Base-by-base conservation (phyloP, 2,113 vertebrate species). In the Ictalurus punctatus region DNA sequence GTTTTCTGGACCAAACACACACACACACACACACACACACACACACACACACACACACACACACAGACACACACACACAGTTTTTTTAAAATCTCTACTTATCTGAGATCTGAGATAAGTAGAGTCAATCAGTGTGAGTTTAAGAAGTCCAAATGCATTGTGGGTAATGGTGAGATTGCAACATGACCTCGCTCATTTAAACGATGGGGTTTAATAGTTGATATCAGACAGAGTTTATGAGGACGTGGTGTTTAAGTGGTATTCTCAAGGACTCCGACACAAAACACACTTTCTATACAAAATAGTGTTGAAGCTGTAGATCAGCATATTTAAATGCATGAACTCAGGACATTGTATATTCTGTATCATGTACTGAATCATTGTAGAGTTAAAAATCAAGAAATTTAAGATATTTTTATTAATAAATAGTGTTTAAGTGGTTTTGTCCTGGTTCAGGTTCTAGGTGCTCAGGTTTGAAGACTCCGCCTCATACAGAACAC, bases 391-490 rank as follows among this genome's bases (percentile, higher is more conserved):
- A 65, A 65, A 65, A 27, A 65, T 8, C 23, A 27, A 65, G 63
- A 65, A 25, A 27, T 65, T 1, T 10, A 65, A 30, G n/a, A 34
- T 16, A 17, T 23, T 34, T 67, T 27, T 4, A 13, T 7, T 73
- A 21, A 30, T 2, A 10, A 40, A 12, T 9, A 67, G 25, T n/a
- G 27, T 69, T 1, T 12, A 2, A 27, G n/a, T 34, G 67, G 25
- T n/a, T 65, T 69, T 19, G 44, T 82, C 54, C 7, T 56, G 54
- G 0, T 86, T 16, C 91, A 97, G 96, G 89, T 94, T 93, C 94
- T 0, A 96, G 97, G 93, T 96, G 96, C 92, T 76, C 96, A 88
- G 96, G 96, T 80, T 96, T 96, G 9, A 95, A 93, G 0, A 97
- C 96, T 25, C 95, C 96, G 0, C 95, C 96, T 4, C 96, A 94